Percentiles rank a stretch among this genome's conserved stretches.
These are phyloP conservation scores for Arothron firmamentum DNA, from an alignment of 2,113 vertebrate genomes.

Conservation along the genomic window DNA sequence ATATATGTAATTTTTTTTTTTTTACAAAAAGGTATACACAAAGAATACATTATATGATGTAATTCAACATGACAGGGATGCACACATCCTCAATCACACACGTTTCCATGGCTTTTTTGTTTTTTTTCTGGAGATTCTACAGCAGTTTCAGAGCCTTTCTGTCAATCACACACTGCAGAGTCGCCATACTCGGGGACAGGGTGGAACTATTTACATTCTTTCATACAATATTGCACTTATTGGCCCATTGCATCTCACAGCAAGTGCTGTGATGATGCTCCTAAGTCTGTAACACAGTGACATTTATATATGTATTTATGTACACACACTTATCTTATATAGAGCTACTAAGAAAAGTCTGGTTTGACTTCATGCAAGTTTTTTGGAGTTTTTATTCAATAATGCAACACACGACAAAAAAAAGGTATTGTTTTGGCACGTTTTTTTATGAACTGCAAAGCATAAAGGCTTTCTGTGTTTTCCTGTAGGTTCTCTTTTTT, in stretches of 20 bases:
- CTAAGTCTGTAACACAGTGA: conserved; percentile 59
- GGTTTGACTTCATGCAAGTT: too few species aligned
- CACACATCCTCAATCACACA: conserved; percentile 24
- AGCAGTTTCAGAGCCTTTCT: conserved; percentile 28
- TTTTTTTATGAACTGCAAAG: neutral
- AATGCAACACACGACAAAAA: conserved; percentile 36
- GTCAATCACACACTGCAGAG: conserved; percentile 50
- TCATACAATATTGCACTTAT: conserved; percentile 99
- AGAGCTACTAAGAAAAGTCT: too few species aligned
- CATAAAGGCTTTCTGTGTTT: too few species aligned
- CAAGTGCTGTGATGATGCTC: conserved; percentile 78
- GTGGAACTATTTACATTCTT: conserved; percentile 89
- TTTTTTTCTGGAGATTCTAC: conserved; percentile 24
- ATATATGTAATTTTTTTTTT: too few species aligned
- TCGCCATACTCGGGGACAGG: conserved; percentile 66
- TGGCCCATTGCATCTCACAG: conserved; percentile 94
- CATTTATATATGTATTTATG: conserved; percentile 56
- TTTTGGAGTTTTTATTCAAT: too few species aligned
- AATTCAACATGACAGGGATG: conserved; percentile 48
- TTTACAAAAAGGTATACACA: conserved; percentile 66
- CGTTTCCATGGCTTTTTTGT: conserved; percentile 31
- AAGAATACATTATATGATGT: conserved; percentile 59
- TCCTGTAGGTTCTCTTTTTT: too few species aligned
- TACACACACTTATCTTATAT: conserved; percentile 1
- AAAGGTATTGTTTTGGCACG: conserved; percentile 60